phyloP scores from a whole-genome alignment of 2,888 invertebrate genomes.

The Pammene aurita region DNA sequence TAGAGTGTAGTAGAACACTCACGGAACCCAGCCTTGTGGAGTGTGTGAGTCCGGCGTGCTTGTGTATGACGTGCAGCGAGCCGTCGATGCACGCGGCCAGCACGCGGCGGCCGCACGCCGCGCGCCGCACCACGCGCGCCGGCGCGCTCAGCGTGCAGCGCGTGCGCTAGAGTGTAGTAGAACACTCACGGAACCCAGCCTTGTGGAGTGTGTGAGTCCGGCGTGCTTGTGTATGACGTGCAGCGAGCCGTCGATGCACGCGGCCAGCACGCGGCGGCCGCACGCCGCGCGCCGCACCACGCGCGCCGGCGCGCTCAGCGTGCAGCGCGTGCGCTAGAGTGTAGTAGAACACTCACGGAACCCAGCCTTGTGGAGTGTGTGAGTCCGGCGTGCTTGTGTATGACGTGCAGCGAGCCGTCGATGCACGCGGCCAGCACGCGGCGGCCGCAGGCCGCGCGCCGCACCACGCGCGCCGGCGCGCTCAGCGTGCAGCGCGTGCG shows the following conservation, averaged over 20 bases:
- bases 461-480: slow-evolving; percentile 69
- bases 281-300: slow-evolving; percentile 74
- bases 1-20: background rate
- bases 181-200: slow-evolving; percentile 58
- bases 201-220: slow-evolving; percentile 86
- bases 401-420: slow-evolving; percentile 91
- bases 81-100: slow-evolving; percentile 93
- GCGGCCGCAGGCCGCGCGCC: slow-evolving; percentile 83
- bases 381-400: slow-evolving; percentile 89
- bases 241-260: slow-evolving; percentile 93
- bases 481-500: slow-evolving; percentile 70
- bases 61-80: slow-evolving; percentile 90
- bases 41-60: slow-evolving; percentile 88
- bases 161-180: slow-evolving; percentile 30
- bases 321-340: slow-evolving; percentile 48
- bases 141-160: slow-evolving; percentile 80
- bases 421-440: slow-evolving; percentile 91
- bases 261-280: slow-evolving; percentile 88
- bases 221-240: slow-evolving; percentile 90
- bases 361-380: slow-evolving; percentile 84
- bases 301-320: slow-evolving; percentile 80
- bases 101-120: slow-evolving; percentile 86
- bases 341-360: no score
- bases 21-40: slow-evolving; percentile 70
- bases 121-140: slow-evolving; percentile 58